These are phyloP conservation scores for Sebastes hubbsi DNA, from an alignment of 2,797 vertebrate species.

Conservation along the genomic window DNA sequence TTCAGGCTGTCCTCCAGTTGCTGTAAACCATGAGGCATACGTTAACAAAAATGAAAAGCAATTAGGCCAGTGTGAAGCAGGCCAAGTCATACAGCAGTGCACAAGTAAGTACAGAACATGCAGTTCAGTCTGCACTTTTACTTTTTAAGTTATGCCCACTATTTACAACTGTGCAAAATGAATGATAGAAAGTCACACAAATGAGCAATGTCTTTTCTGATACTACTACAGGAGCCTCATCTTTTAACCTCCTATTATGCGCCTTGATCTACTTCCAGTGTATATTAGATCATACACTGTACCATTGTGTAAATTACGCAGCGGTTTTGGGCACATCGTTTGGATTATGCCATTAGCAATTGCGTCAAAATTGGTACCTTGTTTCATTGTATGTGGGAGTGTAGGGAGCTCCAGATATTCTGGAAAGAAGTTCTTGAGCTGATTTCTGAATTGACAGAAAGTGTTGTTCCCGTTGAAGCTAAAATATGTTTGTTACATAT, in stretches of 20 bases:
- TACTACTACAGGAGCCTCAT: too few relatives aligned
- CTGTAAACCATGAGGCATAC: slow-evolving; percentile 67
- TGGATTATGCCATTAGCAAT: too few relatives aligned
- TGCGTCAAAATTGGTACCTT: too few relatives aligned
- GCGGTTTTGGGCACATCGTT: too few relatives aligned
- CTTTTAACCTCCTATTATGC: not conserved
- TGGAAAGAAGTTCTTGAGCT: too few relatives aligned
- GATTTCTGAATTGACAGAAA: too few relatives aligned
- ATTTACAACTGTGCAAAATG: not conserved
- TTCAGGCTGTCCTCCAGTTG: slow-evolving; percentile 94
- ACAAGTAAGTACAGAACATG: not conserved
- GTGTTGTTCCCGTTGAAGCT: too few relatives aligned
- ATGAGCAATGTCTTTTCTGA: not conserved
- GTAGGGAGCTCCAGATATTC: too few relatives aligned
- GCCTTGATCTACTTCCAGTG: not conserved
- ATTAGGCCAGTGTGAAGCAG: not conserved
- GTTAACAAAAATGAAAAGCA: not conserved
- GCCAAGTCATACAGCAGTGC: not conserved
- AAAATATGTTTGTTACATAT: too few relatives aligned
- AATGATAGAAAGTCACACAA: too few relatives aligned
- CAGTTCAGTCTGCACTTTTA: not conserved
- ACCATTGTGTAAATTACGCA: too few relatives aligned
- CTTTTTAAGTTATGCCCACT: not conserved
- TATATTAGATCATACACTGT: not conserved
- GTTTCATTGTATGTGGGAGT: too few relatives aligned